Base-by-base conservation (phyloP, 1,140 invertebrate species). In the Zophobas atratus region DNA sequence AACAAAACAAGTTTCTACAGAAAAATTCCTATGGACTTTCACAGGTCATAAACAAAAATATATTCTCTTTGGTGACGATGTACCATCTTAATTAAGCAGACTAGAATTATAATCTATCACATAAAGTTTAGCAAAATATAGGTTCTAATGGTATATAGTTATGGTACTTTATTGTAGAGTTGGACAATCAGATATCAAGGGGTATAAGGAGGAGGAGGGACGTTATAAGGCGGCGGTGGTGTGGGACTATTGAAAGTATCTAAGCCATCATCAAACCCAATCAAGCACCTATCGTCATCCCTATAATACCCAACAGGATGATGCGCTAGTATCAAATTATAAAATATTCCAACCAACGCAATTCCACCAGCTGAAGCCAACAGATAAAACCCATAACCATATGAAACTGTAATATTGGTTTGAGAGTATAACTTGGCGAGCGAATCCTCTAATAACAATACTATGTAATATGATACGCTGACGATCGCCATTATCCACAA, bases 181-280 rank as follows among this genome's bases (percentile, higher is more conserved):
- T 49, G 20, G 70, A 49, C 34, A 76, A 70, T 41, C 35, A 55
- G 72, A 71, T 73, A 67, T 81, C 81, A 90, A 70, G 89, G 89
- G 0, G 88, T 87, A 75, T 90, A 90, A 41, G 89, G 89, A 6
- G 89, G 89, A 1, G 89, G 89, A 1, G 88, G 88, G 57, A 89
- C 75, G 85, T 84, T 60, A 85, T 89, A 76, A 85, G 87, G 84
- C 84, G 88, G 83, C 85, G 89, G 81, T 86, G 89, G 73, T 85
- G 88, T 79, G 84, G 88, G 81, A 85, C 87, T 79, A 87, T 88
- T 81, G 86, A 88, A 56, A 79, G 79, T 43, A 84, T 88, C 67
- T 86, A 84, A 1, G 85, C 84, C 41, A 85, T 89, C 74, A 86
- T 87, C 55, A 85, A 86, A 83, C 85, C 87, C 82, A 39, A 85